phyloP scores from a whole-genome alignment of 2,888 invertebrate genomes.

The Leucoptera coffeella region DNA sequence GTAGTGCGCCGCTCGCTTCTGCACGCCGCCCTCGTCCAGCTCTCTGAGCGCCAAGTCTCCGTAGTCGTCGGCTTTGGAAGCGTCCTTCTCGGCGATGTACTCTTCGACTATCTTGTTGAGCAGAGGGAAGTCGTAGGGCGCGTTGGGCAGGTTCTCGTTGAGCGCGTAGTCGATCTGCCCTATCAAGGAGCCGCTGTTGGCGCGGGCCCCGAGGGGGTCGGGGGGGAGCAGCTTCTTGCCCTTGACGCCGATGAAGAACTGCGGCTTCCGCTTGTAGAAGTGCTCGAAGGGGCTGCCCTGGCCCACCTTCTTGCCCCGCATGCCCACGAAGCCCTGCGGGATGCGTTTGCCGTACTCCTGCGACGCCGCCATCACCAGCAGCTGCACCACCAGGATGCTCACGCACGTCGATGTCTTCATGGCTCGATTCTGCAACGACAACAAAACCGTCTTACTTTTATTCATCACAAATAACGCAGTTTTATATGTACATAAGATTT shows the following conservation, averaged over 20 bases:
- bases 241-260: conserved; percentile 60
- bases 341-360: conserved; percentile 34
- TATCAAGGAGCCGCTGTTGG: conserved; percentile 37
- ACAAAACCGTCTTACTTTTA: too few species aligned
- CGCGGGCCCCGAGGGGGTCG: conserved; percentile 23
- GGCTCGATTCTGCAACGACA: too few species aligned
- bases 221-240: conserved; percentile 54
- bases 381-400: conserved; percentile 22
- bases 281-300: conserved; percentile 24
- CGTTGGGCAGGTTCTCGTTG: conserved; percentile 11
- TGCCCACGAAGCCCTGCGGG: conserved; percentile 55
- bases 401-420: conserved; percentile 16
- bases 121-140: conserved; percentile 14
- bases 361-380: conserved; percentile 18
- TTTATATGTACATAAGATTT: too few species aligned
- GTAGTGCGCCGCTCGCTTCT: conserved; percentile 27
- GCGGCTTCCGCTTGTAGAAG: conserved; percentile 34
- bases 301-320: conserved; percentile 52
- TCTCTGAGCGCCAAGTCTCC: background rate
- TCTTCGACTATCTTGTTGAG: conserved; percentile 11
- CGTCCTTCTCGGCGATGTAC: too few species aligned
- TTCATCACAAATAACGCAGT: too few species aligned
- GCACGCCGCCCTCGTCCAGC: conserved; percentile 14
- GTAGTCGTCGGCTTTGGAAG: too few species aligned
- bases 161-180: conserved; percentile 35